A percentile compares a stretch with the other conserved stretches of the same genome.
These are phyloP conservation scores for Himalopsyche anomala DNA, from an alignment of 2,888 invertebrate genomes.

Conservation along the genomic window DNA sequence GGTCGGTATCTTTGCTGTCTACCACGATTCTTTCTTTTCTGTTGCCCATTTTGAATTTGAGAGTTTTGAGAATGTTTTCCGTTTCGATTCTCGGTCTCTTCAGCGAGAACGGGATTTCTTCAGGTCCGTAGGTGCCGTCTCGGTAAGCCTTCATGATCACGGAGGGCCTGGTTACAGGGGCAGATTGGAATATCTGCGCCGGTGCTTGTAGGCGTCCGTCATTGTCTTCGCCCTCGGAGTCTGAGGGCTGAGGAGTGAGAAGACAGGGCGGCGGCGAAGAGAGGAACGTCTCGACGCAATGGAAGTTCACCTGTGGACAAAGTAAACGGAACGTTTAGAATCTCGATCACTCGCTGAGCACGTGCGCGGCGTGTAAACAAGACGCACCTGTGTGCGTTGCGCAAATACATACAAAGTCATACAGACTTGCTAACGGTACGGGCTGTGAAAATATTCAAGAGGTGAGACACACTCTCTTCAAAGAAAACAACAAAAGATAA, in stretches of 20 bases:
- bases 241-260: conserved; percentile 90
- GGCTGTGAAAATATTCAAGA: neutral
- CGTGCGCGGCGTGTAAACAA: conserved; percentile 46
- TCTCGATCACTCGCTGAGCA: conserved; percentile 38
- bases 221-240: conserved; percentile 85
- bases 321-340: conserved; percentile 69
- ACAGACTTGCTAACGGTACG: conserved; percentile 1
- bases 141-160: conserved; percentile 92
- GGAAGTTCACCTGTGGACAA: conserved; percentile 73
- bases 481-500: neutral
- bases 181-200: conserved; percentile 69
- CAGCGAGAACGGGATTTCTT: conserved; percentile 70
- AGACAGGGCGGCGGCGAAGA: conserved; percentile 73
- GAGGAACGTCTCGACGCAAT: conserved; percentile 69
- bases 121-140: conserved; percentile 84
- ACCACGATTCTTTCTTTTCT: conserved; percentile 80
- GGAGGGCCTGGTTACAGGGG: conserved; percentile 78
- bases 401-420: conserved; percentile 1
- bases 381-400: neutral
- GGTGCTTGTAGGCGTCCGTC: conserved; percentile 79
- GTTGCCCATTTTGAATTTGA: conserved; percentile 85
- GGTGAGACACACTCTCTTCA: neutral
- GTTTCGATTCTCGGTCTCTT: conserved; percentile 68
- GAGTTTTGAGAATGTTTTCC: conserved; percentile 81
- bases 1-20: conserved; percentile 78